Conservation (phyloP, 2,797 vertebrate species). For the Peromyscus melanophrys region DNA sequence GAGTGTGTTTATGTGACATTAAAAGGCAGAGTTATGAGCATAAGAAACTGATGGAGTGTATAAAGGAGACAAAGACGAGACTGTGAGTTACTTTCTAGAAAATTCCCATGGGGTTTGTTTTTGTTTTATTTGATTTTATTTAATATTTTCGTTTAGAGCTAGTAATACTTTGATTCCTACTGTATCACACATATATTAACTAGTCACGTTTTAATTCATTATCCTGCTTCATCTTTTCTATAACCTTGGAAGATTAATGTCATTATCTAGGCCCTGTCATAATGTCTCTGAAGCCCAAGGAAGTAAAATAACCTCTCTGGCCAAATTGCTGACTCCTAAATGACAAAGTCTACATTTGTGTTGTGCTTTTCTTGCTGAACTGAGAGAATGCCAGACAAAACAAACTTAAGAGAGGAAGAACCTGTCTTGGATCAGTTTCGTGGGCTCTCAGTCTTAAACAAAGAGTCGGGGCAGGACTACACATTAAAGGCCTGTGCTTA, state of each 20-base stretch:
- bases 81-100: not conserved
- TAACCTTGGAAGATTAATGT: slow-evolving; percentile 46
- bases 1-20: accelerated
- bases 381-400: not conserved
- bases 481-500: not conserved
- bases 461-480: not conserved
- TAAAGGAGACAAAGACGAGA: not conserved
- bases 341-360: not conserved
- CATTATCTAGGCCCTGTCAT: not conserved
- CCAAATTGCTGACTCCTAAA: not conserved
- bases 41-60: not conserved
- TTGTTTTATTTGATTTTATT: not conserved
- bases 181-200: not conserved
- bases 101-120: not conserved
- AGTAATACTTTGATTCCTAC: not conserved
- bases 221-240: slow-evolving; percentile 59
- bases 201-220: slow-evolving; percentile 7
- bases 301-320: not conserved
- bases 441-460: not conserved
- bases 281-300: slow-evolving; percentile 23
- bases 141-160: not conserved
- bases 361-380: not conserved
- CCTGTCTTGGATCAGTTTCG: not conserved
- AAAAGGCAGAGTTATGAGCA: not conserved
- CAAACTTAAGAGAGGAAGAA: not conserved